Base-by-base conservation (phyloP, 1,140 invertebrate genomes). In the Oryzaephilus surinamensis region DNA sequence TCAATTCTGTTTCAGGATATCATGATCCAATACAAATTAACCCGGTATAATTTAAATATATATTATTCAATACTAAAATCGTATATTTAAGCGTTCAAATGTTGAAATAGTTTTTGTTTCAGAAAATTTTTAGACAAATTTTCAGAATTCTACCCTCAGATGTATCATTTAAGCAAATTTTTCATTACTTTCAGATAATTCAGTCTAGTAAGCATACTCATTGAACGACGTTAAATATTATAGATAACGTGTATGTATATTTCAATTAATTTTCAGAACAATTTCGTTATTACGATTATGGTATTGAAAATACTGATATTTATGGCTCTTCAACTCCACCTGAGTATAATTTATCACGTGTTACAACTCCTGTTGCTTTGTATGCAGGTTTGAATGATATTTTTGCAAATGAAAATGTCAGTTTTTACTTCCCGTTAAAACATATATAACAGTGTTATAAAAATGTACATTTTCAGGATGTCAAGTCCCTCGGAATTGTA, bases 371-470 rank as follows among this genome's bases (percentile, higher is more conserved):
- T 4, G 33, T 36, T 5, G 33, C 33, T 23, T 8, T 36, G 6
- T 36, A 36, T 11, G 33, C 19, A 24, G 12, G 13, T 16, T 11
- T 21, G 20, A 21, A 36, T 23, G 12, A 13, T n/a, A 10, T 36
- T 12, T n/a, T 24, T 24, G n/a, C 19, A 24, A 5, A 12, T 3
- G 23, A 36, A 18, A 18, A 37, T 35, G 50, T 52, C 41, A 41
- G 20, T 14, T 2, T 34, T 10, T n/a, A 10, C 4, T 17, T 17
- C 2, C 13, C 10, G 10, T 3, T 11, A 10, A 3, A 13, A 17
- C 2, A 18, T 19, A 18, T 2, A 12, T 34, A 7, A 34, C 19
- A 13, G 7, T 20, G 8, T 17, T 17, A 10, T 18, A 17, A 11
- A 26, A 27, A 29, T 18, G 19, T 19, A 29, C 27, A 29, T 29